A percentile compares a stretch with the other conserved stretches of the same genome.
Evolutionary conservation across 1,140 invertebrate genomes (phyloP).

Genomic region (Olivierus martensii): DNA sequence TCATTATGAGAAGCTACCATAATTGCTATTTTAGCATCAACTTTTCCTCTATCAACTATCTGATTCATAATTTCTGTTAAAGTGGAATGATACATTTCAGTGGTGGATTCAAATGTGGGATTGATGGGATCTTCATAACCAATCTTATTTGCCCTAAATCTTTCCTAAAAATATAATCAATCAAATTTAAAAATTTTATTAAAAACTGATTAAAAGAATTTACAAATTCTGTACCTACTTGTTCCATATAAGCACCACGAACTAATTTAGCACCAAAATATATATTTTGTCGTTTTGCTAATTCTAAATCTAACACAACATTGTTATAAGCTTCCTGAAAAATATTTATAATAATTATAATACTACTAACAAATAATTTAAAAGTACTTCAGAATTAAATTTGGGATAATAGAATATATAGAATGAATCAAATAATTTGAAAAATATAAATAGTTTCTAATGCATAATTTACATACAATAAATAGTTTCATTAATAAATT

Average conservation of each 20-base stretch:
- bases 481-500: too few relatives aligned
- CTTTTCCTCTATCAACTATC: constrained; percentile 40
- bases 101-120: constrained; percentile 78
- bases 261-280: constrained; percentile 97
- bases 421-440: too few relatives aligned
- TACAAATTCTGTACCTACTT: constrained; percentile 39
- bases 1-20: constrained; percentile 99
- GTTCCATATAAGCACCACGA: constrained; percentile 93
- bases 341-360: neutral
- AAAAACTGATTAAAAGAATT: too few relatives aligned
- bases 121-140: constrained; percentile 94
- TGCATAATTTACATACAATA: too few relatives aligned
- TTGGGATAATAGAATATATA: too few relatives aligned
- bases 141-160: constrained; percentile 69
- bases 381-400: too few relatives aligned
- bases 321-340: constrained; percentile 62
- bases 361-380: neutral
- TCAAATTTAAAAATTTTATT: too few relatives aligned
- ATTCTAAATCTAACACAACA: constrained; percentile 82
- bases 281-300: constrained; percentile 87
- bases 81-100: constrained; percentile 80
- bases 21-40: constrained; percentile 66
- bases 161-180: constrained; percentile 52
- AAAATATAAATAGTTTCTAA: too few relatives aligned
- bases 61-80: constrained; percentile 45